A percentile compares a stretch with the other conserved stretches of the same genome.
These are phyloP conservation scores for Ancistrus triradiatus DNA, from an alignment of 2,113 vertebrate genomes.

Conservation along the genomic window DNA sequence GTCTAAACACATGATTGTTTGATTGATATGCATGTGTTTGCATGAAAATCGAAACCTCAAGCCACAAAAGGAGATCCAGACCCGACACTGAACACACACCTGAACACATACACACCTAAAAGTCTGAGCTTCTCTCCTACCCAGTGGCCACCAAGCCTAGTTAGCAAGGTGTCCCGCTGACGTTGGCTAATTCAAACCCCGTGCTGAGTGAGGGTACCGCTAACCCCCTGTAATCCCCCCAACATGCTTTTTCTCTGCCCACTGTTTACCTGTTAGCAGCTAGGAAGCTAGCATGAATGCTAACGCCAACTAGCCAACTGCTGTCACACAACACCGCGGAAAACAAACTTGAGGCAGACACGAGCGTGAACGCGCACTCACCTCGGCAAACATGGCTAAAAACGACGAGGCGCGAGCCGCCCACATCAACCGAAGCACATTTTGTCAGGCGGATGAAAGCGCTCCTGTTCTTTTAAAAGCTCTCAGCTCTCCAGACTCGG, in stretches of 20 bases:
- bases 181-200: not conserved
- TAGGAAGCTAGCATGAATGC: slow-evolving; percentile 33
- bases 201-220: not conserved
- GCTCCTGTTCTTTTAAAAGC: slow-evolving; percentile 57
- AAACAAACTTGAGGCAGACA: slow-evolving; percentile 45
- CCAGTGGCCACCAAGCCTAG: slow-evolving; percentile 26
- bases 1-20: not conserved
- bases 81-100: not conserved
- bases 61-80: too few relatives aligned
- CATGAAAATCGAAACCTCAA: not conserved
- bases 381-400: slow-evolving; percentile 74
- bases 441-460: slow-evolving; percentile 41
- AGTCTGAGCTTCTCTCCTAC: not conserved
- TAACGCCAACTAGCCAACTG: slow-evolving; percentile 33
- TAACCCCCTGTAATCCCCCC: slow-evolving; percentile 54
- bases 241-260: slow-evolving; percentile 26
- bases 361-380: slow-evolving; percentile 48
- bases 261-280: slow-evolving; percentile 66
- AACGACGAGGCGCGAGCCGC: slow-evolving; percentile 55
- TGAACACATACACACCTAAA: not conserved
- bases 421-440: slow-evolving; percentile 69
- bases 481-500: slow-evolving; percentile 61
- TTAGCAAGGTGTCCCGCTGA: slow-evolving; percentile 29
- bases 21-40: not conserved
- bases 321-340: slow-evolving; percentile 29